Conservation (phyloP, 2,888 invertebrate genomes). For the Andrena camellia region DNA sequence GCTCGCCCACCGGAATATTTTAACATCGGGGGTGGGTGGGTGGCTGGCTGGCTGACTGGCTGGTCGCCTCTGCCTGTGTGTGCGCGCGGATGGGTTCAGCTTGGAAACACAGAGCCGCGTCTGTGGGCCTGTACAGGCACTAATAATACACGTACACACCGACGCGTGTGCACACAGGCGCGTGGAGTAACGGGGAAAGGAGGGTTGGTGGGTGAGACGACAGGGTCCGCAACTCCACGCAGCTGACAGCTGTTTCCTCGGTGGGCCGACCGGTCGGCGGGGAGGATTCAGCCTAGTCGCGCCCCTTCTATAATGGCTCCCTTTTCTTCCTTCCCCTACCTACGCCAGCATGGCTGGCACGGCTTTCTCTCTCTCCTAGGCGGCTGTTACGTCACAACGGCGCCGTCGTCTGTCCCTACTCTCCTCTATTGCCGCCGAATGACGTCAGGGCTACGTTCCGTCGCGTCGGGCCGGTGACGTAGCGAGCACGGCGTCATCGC, state of each 20-base stretch:
- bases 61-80: conserved; percentile 3
- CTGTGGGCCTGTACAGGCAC: background rate
- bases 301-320: conserved; percentile 86
- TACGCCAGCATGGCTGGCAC: conserved; percentile 83
- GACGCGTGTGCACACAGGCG: conserved; percentile 6
- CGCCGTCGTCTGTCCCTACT: conserved; percentile 52
- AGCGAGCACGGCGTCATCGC: conserved; percentile 65
- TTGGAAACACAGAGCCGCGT: conserved; percentile 56
- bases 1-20: conserved; percentile 84
- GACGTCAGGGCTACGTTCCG: conserved; percentile 66
- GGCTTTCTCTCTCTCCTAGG: conserved; percentile 70
- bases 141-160: conserved; percentile 2
- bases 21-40: conserved; percentile 84
- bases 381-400: conserved; percentile 60
- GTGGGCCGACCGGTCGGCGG: conserved; percentile 85
- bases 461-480: conserved; percentile 61
- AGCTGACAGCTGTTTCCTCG: conserved; percentile 85
- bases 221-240: conserved; percentile 81
- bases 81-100: conserved; percentile 72
- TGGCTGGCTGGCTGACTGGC: conserved; percentile 75
- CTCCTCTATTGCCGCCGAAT: conserved; percentile 32
- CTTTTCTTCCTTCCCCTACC: conserved; percentile 85
- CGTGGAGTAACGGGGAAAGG: conserved; percentile 63
- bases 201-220: conserved; percentile 73
- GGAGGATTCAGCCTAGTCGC: conserved; percentile 85